These are phyloP conservation scores for Notiomystis cincta DNA, from an alignment of 2,113 vertebrate species.

Conservation along the genomic window DNA sequence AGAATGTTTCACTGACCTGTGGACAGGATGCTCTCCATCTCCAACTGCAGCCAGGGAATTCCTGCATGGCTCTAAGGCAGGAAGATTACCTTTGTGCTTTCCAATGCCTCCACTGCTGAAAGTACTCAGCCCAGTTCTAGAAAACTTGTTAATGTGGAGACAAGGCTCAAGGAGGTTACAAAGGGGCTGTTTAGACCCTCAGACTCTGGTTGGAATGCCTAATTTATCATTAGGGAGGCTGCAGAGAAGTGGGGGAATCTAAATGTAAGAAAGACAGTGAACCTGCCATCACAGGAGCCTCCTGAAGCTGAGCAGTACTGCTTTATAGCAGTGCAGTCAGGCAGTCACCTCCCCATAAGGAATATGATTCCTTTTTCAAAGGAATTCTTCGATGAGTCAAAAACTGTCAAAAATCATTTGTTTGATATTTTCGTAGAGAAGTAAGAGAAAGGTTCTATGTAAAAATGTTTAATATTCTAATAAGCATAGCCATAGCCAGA, in stretches of 20 bases:
- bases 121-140: neutral
- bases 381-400: neutral
- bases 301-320: neutral
- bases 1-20: neutral
- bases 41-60: rapidly evolving
- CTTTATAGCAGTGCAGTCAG: neutral
- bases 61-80: neutral
- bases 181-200: neutral
- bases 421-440: neutral
- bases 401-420: neutral
- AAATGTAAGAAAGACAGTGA: neutral
- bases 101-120: neutral
- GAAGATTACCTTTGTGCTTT: neutral
- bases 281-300: neutral
- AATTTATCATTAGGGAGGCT: neutral
- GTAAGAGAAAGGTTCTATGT: neutral
- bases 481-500: neutral
- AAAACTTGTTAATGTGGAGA: neutral
- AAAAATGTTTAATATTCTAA: neutral
- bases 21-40: neutral
- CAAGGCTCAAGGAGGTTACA: neutral
- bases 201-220: neutral
- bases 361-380: neutral
- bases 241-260: neutral
- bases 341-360: neutral